A percentile compares a stretch with the other conserved stretches of the same genome.
Conservation (phyloP, 2,888 invertebrate species). For the Erebia ligea region DNA sequence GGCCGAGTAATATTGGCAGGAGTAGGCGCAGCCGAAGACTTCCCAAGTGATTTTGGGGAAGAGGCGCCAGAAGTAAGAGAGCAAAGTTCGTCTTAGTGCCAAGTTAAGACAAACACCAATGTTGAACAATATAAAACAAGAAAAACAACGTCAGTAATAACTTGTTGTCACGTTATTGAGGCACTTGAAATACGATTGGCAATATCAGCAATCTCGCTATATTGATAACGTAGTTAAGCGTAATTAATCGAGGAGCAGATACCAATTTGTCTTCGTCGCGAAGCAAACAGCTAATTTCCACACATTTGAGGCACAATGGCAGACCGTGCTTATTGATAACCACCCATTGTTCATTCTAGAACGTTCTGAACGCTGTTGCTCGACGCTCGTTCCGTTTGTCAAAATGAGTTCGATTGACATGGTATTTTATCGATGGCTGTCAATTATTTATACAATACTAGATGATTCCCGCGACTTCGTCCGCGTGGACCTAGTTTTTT, state of each 20-base stretch:
- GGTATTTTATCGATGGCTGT: not conserved
- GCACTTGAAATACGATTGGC: conserved; percentile 18
- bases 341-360: conserved; percentile 73
- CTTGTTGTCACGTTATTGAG: not conserved
- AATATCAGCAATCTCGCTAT: conserved; percentile 41
- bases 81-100: no score
- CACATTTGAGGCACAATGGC: conserved; percentile 79
- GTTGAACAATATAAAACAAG: no score
- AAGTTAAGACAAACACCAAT: no score
- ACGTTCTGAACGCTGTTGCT: conserved; percentile 75
- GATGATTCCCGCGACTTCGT: no score
- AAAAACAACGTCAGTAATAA: no score
- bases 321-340: conserved; percentile 78
- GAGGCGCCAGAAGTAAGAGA: no score
- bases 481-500: no score
- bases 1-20: no score
- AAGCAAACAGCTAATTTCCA: conserved; percentile 81
- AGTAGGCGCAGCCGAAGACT: no score
- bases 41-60: no score
- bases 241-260: conserved; percentile 77
- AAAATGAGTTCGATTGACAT: conserved; percentile 4
- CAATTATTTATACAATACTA: no score
- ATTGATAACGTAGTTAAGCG: conserved; percentile 70
- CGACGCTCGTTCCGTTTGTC: conserved; percentile 51
- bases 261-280: conserved; percentile 81